Conservation (phyloP, 2,888 invertebrate species). For the Stegana nigrithorax region DNA sequence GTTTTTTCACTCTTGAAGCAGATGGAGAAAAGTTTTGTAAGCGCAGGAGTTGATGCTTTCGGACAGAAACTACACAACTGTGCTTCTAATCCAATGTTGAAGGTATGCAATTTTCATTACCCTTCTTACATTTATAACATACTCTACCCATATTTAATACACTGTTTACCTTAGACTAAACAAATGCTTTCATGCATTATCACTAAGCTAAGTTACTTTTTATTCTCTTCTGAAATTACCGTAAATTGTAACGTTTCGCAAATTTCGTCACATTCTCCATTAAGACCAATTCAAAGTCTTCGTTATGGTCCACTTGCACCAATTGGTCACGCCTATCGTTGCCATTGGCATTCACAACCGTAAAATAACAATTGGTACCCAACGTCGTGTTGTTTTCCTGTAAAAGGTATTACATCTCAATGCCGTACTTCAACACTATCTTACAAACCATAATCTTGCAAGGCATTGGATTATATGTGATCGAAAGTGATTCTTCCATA, state of each 20-base stretch:
- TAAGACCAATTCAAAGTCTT: not conserved
- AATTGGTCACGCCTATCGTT: constrained; percentile 45
- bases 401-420: too few species aligned
- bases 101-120: too few species aligned
- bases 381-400: constrained; percentile 1
- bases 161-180: not conserved
- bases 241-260: not conserved
- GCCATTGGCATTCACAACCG: constrained; percentile 47
- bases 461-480: constrained; percentile 70
- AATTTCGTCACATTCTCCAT: too few species aligned
- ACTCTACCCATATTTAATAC: not conserved
- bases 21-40: too few species aligned
- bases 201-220: not conserved
- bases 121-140: too few species aligned
- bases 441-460: constrained; percentile 68
- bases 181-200: too few species aligned
- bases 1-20: not conserved
- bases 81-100: too few species aligned
- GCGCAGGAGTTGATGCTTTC: not conserved
- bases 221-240: not conserved
- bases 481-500: constrained; percentile 71
- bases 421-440: not conserved
- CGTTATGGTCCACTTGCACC: not conserved
- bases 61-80: not conserved
- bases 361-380: constrained; percentile 58